Evolutionary conservation across 2,113 vertebrate species (phyloP).

Genomic region (Lanius collurio): DNA sequence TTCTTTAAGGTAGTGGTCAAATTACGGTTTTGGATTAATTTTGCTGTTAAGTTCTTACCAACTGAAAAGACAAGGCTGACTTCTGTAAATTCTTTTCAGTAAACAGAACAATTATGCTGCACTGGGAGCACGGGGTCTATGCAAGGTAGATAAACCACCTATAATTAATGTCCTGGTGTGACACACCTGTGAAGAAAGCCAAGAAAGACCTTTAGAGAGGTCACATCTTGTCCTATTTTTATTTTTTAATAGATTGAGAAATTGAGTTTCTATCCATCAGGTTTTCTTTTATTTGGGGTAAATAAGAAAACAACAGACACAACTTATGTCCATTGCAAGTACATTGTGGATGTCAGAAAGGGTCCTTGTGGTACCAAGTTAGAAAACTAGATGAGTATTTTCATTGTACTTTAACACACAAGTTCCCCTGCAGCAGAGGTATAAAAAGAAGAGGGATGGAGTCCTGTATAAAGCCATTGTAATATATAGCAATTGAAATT

Average conservation of each 20-base stretch:
- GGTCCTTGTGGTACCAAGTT: background rate
- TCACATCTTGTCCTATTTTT: background rate
- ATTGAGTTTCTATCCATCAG: background rate
- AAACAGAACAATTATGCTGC: background rate
- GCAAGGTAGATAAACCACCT: background rate
- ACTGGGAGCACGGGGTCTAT: background rate
- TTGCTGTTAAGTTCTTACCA: background rate
- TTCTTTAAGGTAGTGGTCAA: slow-evolving; percentile 88
- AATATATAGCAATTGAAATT: background rate
- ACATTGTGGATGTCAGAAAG: background rate
- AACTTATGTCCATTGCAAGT: background rate
- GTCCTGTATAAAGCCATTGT: background rate
- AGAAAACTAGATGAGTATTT: background rate
- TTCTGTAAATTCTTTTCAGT: background rate
- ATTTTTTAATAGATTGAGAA: background rate
- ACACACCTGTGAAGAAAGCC: background rate
- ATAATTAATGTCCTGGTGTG: background rate
- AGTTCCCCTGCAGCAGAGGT: background rate
- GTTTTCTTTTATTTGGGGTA: background rate
- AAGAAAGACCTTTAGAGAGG: background rate
- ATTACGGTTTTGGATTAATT: background rate
- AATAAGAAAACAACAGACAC: background rate
- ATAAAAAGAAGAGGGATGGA: background rate
- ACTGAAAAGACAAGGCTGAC: background rate
- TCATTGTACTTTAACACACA: background rate